These are phyloP conservation scores for Amazona ochrocephala DNA, from an alignment of 2,797 vertebrate genomes.

Conservation along the genomic window DNA sequence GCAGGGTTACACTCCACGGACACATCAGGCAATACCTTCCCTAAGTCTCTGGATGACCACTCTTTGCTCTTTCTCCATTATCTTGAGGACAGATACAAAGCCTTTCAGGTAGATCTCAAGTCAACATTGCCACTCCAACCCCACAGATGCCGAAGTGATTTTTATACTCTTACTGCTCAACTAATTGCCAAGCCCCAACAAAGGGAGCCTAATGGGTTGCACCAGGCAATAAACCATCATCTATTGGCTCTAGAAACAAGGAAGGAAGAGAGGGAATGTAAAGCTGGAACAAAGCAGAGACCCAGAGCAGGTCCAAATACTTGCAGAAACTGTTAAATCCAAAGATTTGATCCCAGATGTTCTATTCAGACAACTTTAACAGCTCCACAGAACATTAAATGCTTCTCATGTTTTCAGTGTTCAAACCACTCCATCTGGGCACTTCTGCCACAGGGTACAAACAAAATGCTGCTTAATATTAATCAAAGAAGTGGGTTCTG, in stretches of 20 bases:
- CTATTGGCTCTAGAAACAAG: slow-evolving; percentile 11
- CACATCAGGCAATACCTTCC: not conserved
- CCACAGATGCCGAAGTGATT: slow-evolving; percentile 4
- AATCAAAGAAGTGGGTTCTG: slow-evolving; percentile 17
- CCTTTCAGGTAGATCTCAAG: not conserved
- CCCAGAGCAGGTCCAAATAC: slow-evolving; percentile 28
- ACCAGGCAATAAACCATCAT: slow-evolving; percentile 43
- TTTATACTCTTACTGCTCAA: slow-evolving; percentile 20
- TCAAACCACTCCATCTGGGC: not conserved
- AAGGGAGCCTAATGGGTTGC: slow-evolving; percentile 12
- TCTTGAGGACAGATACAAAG: not conserved
- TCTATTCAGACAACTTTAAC: slow-evolving; percentile 42
- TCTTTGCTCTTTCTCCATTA: not conserved
- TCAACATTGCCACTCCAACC: not conserved
- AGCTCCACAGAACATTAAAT: slow-evolving; percentile 4
- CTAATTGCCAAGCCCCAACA: slow-evolving; percentile 1
- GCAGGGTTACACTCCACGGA: not conserved
- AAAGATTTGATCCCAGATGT: slow-evolving; percentile 42
- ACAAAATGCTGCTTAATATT: not conserved
- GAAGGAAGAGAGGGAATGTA: slow-evolving; percentile 26
- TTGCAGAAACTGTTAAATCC: slow-evolving; percentile 18
- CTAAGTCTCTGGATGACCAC: not conserved
- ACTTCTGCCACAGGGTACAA: slow-evolving; percentile 41
- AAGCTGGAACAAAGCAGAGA: slow-evolving; percentile 45
- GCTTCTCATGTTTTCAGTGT: not conserved